phyloP scores from a whole-genome alignment of 2,888 invertebrate genomes.

The Drosophila macrothrix region DNA sequence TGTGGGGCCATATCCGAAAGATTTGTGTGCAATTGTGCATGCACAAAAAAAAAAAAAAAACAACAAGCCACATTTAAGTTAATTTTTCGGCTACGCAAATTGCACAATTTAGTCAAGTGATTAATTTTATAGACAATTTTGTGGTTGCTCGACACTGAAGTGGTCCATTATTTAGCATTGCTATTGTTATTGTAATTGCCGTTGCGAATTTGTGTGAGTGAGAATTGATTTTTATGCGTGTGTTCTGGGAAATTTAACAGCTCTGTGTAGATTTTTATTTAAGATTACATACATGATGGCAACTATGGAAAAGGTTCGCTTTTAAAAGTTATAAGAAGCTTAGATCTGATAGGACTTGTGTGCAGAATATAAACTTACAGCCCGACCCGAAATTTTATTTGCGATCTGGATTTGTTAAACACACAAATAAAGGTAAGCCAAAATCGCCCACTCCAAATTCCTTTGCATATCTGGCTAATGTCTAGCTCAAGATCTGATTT shows the following conservation, averaged over 20 bases:
- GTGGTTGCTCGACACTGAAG: constrained; percentile 43
- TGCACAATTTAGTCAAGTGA: constrained; percentile 75
- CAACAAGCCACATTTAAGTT: constrained; percentile 72
- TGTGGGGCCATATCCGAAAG: constrained; percentile 4
- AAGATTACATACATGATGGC: not conserved
- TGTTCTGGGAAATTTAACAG: not conserved
- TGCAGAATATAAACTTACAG: not conserved
- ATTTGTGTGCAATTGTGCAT: constrained; percentile 69
- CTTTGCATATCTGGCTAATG: not conserved
- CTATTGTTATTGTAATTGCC: constrained; percentile 41
- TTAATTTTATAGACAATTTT: constrained; percentile 76
- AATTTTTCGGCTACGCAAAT: constrained; percentile 75
- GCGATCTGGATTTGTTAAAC: not conserved
- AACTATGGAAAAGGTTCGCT: not conserved
- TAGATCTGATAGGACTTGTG: not conserved
- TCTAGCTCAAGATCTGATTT: not conserved
- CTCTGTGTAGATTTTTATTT: not conserved
- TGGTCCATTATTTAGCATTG: constrained; percentile 33
- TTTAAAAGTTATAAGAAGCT: not conserved
- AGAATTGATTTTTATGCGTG: constrained; percentile 7
- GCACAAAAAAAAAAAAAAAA: constrained; percentile 14
- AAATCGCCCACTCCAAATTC: not conserved
- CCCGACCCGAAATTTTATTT: not conserved
- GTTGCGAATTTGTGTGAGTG: not conserved
- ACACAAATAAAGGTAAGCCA: not conserved